phyloP scores from a whole-genome alignment of 1,140 invertebrate genomes.

The Capitella teleta region DNA sequence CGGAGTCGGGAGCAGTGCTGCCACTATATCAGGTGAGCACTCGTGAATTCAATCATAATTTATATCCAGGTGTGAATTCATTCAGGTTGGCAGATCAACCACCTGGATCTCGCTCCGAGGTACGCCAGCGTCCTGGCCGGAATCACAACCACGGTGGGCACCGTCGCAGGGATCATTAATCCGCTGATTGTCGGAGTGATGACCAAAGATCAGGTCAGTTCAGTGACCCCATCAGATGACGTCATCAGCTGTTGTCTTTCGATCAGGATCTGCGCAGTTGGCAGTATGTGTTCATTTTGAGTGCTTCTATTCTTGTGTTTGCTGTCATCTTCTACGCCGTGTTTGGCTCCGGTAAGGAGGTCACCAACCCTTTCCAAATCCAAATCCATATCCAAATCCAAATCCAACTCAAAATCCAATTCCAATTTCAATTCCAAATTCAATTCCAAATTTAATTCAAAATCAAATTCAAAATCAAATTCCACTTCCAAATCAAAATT shows the following conservation, averaged over 20 bases:
- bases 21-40: constrained; percentile 24
- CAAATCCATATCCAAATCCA: too few relatives aligned
- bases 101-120: constrained; percentile 27
- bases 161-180: constrained; percentile 19
- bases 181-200: constrained; percentile 25
- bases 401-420: too few relatives aligned
- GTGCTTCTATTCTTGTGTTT: constrained; percentile 16
- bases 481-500: too few relatives aligned
- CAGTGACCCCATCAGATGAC: too few relatives aligned
- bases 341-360: constrained; percentile 28
- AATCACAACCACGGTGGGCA: constrained; percentile 23
- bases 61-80: not conserved
- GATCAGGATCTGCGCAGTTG: constrained; percentile 20
- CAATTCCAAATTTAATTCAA: too few relatives aligned
- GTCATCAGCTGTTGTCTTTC: not conserved
- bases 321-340: constrained; percentile 18
- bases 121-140: constrained; percentile 25
- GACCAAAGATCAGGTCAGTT: constrained; percentile 19
- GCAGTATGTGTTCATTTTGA: constrained; percentile 23
- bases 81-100: constrained; percentile 34
- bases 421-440: too few relatives aligned
- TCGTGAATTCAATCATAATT: too few relatives aligned
- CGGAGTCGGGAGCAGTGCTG: constrained; percentile 22
- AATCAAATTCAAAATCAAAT: too few relatives aligned
- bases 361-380: too few relatives aligned